Evolutionary conservation across 2,888 invertebrate species (phyloP), one percentile per base, ranked within the genome.

Genomic region (Cetonia aurata): DNA sequence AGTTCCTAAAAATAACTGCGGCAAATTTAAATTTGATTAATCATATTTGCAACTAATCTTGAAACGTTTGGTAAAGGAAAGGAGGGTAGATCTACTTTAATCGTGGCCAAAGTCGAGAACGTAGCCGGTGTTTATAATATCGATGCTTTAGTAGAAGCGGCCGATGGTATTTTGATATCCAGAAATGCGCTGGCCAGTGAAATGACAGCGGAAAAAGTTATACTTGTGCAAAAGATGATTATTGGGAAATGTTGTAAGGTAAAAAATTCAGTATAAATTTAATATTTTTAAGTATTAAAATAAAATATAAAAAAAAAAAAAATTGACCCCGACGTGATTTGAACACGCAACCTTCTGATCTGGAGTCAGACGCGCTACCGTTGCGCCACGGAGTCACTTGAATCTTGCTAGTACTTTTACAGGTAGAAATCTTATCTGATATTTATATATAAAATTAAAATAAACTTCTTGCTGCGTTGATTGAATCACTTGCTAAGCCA

Each of bases 41-140:
- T 25, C 4, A 3, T 25, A 25, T 4, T 25, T 1, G 44, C 6
- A 6, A 1, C 12, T 44, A 44, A 41, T 17, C 15, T 3, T n/a
- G n/a, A n/a, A 15, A 33, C 37, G 4, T 48, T 65, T 59, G 25
- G 44, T 62, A 12, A 48, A 71, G 97, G 95, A 15, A 93, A 93
- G 53, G 90, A 93, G 82, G 98, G 98, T 46, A 94, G 93, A 84
- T 91, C 95, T 80, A 99, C 99, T 77, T 90, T 94, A 85, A 94
- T 99, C 80, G 97, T 99, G 80, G 95, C 99, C 71, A 99, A 99
- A 86, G 98, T 99, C 79, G 99, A 99, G 86, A 99, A 99, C 86
- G 97, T 98, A 82, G 97, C 98, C 87, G 99, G 98, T 69, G 93
- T 96, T 89, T 89, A 92, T 76, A 96, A 96, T 85, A 89, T 99